phyloP scores from a whole-genome alignment of 1,140 invertebrate genomes.

The Condylostylus longicornis region DNA sequence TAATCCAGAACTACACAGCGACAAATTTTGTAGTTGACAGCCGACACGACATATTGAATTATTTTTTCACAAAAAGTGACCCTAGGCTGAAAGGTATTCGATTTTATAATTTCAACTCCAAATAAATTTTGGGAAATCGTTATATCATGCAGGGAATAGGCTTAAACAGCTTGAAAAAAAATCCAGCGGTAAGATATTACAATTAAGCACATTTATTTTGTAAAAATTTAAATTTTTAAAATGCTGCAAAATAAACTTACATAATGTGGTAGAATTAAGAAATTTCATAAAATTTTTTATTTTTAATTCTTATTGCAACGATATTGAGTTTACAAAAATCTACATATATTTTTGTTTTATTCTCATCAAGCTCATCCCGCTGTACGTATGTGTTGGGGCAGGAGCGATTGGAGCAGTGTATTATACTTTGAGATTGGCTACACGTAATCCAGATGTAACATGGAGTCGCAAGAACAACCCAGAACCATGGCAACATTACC shows the following conservation, averaged over 20 bases:
- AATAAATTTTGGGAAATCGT: background rate
- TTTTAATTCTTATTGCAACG: background rate
- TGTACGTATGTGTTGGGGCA: conserved; percentile 53
- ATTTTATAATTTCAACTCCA: background rate
- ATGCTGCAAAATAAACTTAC: background rate
- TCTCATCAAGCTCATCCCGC: conserved; percentile 66
- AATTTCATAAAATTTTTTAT: background rate
- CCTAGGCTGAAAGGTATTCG: too few relatives aligned
- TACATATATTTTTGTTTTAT: conserved; percentile 15
- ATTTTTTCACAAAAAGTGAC: too few relatives aligned
- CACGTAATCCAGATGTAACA: conserved; percentile 59
- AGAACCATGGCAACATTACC: conserved; percentile 66
- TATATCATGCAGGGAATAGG: conserved; percentile 38
- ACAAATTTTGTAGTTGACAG: too few relatives aligned
- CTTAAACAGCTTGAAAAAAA: conserved; percentile 39
- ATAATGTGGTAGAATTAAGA: conserved; percentile 5
- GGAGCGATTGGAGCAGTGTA: conserved; percentile 43
- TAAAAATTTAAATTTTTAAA: background rate
- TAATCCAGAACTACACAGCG: too few relatives aligned
- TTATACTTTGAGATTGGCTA: conserved; percentile 54
- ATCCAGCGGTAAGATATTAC: conserved; percentile 42
- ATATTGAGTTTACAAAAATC: conserved; percentile 1
- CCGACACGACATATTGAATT: too few relatives aligned
- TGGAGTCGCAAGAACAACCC: conserved; percentile 55
- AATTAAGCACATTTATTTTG: background rate